A percentile compares a stretch with the other conserved stretches of the same genome.
Evolutionary conservation across 2,113 vertebrate species (phyloP).

Genomic region (Aspidoscelis tigris): DNA sequence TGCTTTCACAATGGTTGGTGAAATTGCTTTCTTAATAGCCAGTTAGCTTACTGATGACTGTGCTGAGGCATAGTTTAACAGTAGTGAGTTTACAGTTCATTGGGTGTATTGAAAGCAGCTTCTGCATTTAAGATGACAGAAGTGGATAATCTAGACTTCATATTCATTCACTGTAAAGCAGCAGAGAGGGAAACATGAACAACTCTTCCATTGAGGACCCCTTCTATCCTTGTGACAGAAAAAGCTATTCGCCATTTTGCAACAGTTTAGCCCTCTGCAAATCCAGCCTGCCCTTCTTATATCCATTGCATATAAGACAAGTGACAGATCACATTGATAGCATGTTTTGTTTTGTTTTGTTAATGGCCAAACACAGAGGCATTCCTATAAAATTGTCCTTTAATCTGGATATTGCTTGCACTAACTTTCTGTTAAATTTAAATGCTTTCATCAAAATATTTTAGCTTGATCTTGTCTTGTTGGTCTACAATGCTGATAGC

Average conservation of each 20-base stretch:
- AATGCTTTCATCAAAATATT: neutral
- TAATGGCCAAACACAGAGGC: neutral
- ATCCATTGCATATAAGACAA: neutral
- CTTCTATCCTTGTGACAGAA: neutral
- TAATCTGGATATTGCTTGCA: neutral
- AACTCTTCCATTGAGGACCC: neutral
- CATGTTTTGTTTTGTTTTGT: neutral
- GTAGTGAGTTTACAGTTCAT: slow-evolving; percentile 39
- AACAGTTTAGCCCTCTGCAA: no score
- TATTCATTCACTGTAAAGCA: slow-evolving; percentile 3
- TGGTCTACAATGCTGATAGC: neutral
- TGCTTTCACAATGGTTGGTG: slow-evolving; percentile 65
- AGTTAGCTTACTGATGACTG: slow-evolving; percentile 52
- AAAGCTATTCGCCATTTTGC: neutral
- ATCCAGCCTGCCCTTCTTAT: no score
- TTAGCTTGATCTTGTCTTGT: neutral
- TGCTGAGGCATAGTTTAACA: slow-evolving; percentile 49
- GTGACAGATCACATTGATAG: neutral
- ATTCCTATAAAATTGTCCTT: neutral
- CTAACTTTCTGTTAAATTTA: no score
- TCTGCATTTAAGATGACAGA: neutral
- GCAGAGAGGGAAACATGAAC: slow-evolving; percentile 19
- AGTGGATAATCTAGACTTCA: neutral
- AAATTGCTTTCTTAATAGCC: slow-evolving; percentile 39
- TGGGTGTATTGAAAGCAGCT: slow-evolving; percentile 30